Base-by-base conservation (phyloP, 2,888 invertebrate genomes). In the Pecten maximus region DNA sequence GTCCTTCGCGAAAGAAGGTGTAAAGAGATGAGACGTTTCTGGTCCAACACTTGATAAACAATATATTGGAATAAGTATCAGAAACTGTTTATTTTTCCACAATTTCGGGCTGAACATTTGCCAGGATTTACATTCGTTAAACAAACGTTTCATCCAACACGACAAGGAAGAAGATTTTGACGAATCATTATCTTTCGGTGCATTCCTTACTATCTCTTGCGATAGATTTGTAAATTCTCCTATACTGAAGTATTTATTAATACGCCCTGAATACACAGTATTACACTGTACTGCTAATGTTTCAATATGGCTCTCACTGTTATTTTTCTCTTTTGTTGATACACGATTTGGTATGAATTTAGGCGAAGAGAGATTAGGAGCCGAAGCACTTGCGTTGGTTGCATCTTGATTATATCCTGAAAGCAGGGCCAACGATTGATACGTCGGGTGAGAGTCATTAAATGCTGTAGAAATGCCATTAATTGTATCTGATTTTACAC, bases 41-140 rank as follows among this genome's bases (percentile, higher is more conserved):
- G n/a, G 1, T 8, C 60, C 60, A 2, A 60, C 60, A 60, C 60
- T 60, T 28, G n/a, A 23, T 0, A 60, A 28, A 28, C 60, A 60
- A 28, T 60, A 60, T n/a, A 60, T 60, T 60, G 60, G 60, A 28
- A 60, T 60, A 60, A 60, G 60, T 16, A 60, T 8, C 1, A 60
- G 28, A 10, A 60, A 60, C 2, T 28, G 6, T 16, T 28, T 60
- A 60, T 60, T 60, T 28, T 16, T 60, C 60, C 60, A 60, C 28
- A 60, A 28, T 28, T 28, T 60, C 10, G 60, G 60, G 60, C 60
- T 60, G 28, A 8, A 60, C 60, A 60, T 60, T 60, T 60, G 60
- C 60, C 60, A 60, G 6, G 60, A 60, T 60, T 60, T 60, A 60
- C 60, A 60, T n/a, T 60, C 4, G n/a, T 60, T 60, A 60, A 60